Conservation (phyloP, 2,797 vertebrate genomes). For the Neopelma chrysocephalum region DNA sequence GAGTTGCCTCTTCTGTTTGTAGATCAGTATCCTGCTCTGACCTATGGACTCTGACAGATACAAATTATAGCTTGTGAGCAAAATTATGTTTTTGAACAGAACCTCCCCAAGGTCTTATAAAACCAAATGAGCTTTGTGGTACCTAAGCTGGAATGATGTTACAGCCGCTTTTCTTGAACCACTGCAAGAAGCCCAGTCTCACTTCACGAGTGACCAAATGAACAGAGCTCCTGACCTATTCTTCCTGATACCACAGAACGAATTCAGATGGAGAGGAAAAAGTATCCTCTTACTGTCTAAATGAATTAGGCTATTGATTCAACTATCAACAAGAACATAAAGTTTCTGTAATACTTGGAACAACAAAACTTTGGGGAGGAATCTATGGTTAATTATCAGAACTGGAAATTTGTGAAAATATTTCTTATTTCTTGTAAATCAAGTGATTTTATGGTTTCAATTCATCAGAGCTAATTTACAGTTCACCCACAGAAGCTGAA, state of each 20-base stretch:
- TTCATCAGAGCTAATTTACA: background rate
- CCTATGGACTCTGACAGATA: conserved; percentile 24
- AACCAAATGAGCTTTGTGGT: background rate
- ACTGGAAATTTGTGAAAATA: background rate
- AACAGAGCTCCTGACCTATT: background rate
- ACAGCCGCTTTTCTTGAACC: background rate
- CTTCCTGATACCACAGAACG: background rate
- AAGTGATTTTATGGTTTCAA: background rate
- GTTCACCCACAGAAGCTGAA: background rate
- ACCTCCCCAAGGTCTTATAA: background rate
- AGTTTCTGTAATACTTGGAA: background rate
- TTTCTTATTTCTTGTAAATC: background rate
- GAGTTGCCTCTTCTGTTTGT: background rate
- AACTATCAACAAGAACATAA: background rate
- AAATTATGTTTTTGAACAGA: background rate
- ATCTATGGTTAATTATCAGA: background rate
- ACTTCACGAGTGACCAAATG: background rate
- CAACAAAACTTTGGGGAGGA: background rate
- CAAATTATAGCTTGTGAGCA: background rate
- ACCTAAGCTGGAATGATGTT: background rate
- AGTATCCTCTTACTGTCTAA: background rate
- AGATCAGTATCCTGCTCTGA: conserved; percentile 23
- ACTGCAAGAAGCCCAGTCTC: background rate
- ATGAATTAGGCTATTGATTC: background rate
- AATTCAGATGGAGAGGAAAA: background rate